Evolutionary conservation across 1,140 invertebrate species (phyloP), one percentile per base, ranked within the genome.

Genomic region (Melanaphis sacchari): DNA sequence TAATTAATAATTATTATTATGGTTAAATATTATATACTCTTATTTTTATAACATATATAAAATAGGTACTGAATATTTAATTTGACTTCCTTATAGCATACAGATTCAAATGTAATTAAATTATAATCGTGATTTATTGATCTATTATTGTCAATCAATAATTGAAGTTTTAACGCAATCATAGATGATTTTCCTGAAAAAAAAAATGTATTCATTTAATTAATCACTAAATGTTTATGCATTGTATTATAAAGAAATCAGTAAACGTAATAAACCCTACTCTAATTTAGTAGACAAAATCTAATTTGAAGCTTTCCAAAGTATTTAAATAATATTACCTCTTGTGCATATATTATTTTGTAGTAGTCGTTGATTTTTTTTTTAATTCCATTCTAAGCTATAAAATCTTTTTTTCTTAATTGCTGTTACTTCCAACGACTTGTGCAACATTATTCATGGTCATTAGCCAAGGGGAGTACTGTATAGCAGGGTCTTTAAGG

Each of bases 331-430:
- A 36, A n/a, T 76, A 76, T 18, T 18, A 36, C 31, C n/a, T n/a
- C 15, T n/a, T 76, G 15, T 76, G 59, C n/a, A 76, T 76, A 76
- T 76, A n/a, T 76, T 76, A 76, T 76, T 76, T 76, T 18, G 7
- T 76, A 36, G 31, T 76, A 76, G 11, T 76, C 31, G n/a, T 76
- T 36, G 59, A 76, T 76, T 76, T 66, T 66, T 66, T 66, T n/a
- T n/a, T 66, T n/a, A 31, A 15, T 66, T 66, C 31, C 11, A 76
- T 18, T 76, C 59, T 18, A n/a, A 66, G 59, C 59, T n/a, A 76
- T 76, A 76, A n/a, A 76, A n/a, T 76, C 59, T 76, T 76, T 76
- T 66, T 76, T 36, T 76, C 59, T 76, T 76, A 76, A 76, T 76
- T 76, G 59, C 59, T 76, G 59, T 76, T 76, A n/a, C 59, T n/a